phyloP scores from a whole-genome alignment of 2,888 invertebrate genomes.

The Mystacides longicornis region DNA sequence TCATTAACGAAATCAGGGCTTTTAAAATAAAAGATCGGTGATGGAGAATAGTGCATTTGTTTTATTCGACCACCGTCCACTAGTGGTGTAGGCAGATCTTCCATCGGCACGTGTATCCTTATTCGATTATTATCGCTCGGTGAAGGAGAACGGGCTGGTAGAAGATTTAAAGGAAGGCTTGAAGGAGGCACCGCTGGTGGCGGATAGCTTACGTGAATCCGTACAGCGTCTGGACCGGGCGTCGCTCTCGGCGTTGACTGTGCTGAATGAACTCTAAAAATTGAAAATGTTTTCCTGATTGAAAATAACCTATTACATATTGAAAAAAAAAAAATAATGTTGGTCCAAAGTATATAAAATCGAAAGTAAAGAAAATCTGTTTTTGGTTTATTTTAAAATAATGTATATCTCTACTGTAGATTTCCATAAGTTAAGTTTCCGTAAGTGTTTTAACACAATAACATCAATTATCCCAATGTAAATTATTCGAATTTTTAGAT shows the following conservation, averaged over 20 bases:
- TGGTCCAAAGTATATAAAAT: not conserved
- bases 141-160: constrained; percentile 51
- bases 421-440: too few relatives aligned
- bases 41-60: constrained; percentile 2
- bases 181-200: constrained; percentile 45
- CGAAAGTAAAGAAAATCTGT: too few relatives aligned
- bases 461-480: too few relatives aligned
- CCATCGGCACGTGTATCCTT: constrained; percentile 62
- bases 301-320: not conserved
- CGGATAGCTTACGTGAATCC: constrained; percentile 73
- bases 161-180: constrained; percentile 42
- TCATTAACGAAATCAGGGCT: too few relatives aligned
- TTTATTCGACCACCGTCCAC: constrained; percentile 37
- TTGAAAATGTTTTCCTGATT: constrained; percentile 33
- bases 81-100: constrained; percentile 58
- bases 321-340: not conserved
- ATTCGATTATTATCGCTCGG: constrained; percentile 60
- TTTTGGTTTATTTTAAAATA: too few relatives aligned
- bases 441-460: too few relatives aligned
- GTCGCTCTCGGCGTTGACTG: constrained; percentile 61
- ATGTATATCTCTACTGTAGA: too few relatives aligned
- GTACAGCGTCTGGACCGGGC: constrained; percentile 55
- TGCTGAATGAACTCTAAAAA: constrained; percentile 46
- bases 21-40: too few relatives aligned
- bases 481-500: too few relatives aligned